Percentiles rank a stretch among this genome's conserved stretches.
phyloP scores from a whole-genome alignment of 1,140 invertebrate genomes.

The Euschistus heros region DNA sequence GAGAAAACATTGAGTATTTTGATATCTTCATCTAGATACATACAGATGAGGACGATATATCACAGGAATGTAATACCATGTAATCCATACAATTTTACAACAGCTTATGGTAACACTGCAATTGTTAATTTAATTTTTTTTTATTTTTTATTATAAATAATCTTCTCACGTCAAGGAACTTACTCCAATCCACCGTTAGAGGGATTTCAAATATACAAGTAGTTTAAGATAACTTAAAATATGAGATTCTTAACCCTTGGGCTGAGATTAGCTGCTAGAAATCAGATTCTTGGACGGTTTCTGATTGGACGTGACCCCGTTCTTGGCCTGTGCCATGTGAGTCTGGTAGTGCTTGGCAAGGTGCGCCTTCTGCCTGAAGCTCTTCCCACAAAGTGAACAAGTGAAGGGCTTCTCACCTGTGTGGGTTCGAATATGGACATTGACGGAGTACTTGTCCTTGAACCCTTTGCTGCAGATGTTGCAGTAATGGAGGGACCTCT shows the following conservation, averaged over 20 bases:
- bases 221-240: slow-evolving; percentile 1
- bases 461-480: slow-evolving; percentile 86
- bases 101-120: slow-evolving; percentile 16
- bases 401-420: slow-evolving; percentile 85
- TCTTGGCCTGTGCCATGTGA: slow-evolving; percentile 59
- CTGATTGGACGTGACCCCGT: slow-evolving; percentile 14
- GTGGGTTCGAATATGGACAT: slow-evolving; percentile 82
- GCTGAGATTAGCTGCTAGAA: slow-evolving; percentile 21
- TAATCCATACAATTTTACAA: slow-evolving; percentile 1
- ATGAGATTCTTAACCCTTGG: neutral
- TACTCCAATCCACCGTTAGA: slow-evolving; percentile 4
- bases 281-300: slow-evolving; percentile 24
- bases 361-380: slow-evolving; percentile 91
- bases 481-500: slow-evolving; percentile 78
- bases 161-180: slow-evolving; percentile 3
- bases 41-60: slow-evolving; percentile 8
- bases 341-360: slow-evolving; percentile 96
- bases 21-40: neutral
- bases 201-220: slow-evolving; percentile 7
- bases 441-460: slow-evolving; percentile 88
- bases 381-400: slow-evolving; percentile 78
- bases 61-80: slow-evolving; percentile 17
- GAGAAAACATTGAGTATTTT: too few relatives aligned
- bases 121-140: slow-evolving; percentile 10
- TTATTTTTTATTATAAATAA: slow-evolving; percentile 9